Conservation (phyloP, 2,113 vertebrate species). For the Chaetura pelagica region DNA sequence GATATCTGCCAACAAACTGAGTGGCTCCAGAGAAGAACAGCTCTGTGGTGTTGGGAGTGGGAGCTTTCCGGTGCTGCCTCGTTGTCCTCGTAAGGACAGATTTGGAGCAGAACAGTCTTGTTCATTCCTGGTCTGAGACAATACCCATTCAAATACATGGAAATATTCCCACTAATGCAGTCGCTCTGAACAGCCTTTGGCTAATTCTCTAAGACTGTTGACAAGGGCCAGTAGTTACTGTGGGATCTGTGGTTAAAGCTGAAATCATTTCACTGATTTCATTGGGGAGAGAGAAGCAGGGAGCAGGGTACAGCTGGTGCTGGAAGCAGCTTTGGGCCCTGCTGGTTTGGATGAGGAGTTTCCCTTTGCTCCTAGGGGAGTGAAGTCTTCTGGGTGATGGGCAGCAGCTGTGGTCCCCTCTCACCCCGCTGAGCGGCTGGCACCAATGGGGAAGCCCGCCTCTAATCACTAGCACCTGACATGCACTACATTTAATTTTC, state of each 20-base stretch:
- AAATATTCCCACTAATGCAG: not conserved
- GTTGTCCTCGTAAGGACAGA: accelerated
- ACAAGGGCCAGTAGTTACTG: slow-evolving; percentile 17
- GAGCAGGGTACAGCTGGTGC: not conserved
- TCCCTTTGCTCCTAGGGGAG: not conserved
- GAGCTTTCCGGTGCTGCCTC: not conserved
- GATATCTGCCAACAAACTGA: not conserved
- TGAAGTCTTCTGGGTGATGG: accelerated
- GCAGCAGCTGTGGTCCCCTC: not conserved
- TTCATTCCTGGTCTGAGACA: slow-evolving; percentile 44
- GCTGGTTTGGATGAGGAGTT: not conserved
- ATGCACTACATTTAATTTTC: not conserved
- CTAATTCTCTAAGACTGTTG: not conserved
- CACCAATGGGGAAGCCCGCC: not conserved
- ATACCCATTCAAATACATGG: slow-evolving; percentile 36
- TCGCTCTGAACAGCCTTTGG: not conserved
- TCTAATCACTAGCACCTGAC: not conserved
- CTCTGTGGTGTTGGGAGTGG: accelerated
- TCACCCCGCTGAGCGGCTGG: accelerated
- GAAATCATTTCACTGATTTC: not conserved
- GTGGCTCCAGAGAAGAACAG: not conserved
- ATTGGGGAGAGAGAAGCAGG: not conserved
- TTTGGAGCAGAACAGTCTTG: slow-evolving; percentile 34
- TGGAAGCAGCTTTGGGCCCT: not conserved
- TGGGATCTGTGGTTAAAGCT: not conserved